phyloP scores from a whole-genome alignment of 2,888 invertebrate species.

The Leptinotarsa juncta region DNA sequence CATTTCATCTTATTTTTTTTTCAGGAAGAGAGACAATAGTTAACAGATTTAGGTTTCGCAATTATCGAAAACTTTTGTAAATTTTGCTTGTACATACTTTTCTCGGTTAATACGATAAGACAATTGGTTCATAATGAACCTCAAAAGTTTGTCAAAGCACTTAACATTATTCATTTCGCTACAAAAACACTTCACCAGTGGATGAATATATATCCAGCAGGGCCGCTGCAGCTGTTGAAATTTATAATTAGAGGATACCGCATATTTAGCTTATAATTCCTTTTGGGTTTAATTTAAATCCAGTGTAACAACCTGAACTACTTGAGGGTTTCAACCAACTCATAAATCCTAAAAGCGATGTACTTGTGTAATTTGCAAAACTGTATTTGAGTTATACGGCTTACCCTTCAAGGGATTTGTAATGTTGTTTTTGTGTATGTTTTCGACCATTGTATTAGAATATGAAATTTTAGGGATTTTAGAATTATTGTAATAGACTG shows the following conservation, averaged over 20 bases:
- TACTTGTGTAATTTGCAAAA: conserved; percentile 12
- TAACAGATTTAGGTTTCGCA: too few species aligned
- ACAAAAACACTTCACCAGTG: not conserved
- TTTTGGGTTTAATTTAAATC: conserved; percentile 33
- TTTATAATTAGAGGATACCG: conserved; percentile 44
- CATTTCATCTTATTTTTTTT: too few species aligned
- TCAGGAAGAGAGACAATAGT: too few species aligned
- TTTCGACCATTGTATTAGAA: not conserved
- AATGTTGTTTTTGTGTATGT: not conserved
- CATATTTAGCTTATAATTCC: conserved; percentile 48
- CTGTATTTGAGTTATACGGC: not conserved
- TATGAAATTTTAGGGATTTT: not conserved
- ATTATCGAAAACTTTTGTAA: too few species aligned
- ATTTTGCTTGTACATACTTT: too few species aligned
- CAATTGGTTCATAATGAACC: too few species aligned
- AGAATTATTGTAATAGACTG: not conserved
- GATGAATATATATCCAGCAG: not conserved
- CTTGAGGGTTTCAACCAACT: conserved; percentile 8
- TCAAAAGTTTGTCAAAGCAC: too few species aligned
- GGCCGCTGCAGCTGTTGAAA: conserved; percentile 28
- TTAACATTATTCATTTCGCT: not conserved
- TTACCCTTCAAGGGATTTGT: not conserved
- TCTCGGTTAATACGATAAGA: too few species aligned
- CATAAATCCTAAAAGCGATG: conserved; percentile 10
- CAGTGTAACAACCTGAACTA: conserved; percentile 23